Evolutionary conservation across 2,888 invertebrate genomes (phyloP).

Genomic region (Calephelis perditalis): DNA sequence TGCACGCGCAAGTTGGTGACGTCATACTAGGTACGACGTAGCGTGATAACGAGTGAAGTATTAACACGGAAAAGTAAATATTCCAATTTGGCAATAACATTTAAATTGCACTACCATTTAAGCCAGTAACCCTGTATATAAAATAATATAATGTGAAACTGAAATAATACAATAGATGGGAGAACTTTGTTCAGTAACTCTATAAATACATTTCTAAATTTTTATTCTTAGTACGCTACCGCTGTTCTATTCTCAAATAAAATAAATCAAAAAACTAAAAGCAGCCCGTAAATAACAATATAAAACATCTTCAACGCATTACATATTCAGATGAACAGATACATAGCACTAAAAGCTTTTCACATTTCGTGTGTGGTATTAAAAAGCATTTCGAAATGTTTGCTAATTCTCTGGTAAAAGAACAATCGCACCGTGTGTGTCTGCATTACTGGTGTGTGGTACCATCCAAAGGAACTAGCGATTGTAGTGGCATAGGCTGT

Average conservation of each 20-base stretch:
- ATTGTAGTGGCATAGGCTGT: neutral
- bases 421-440: conserved; percentile 61
- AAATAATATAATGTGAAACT: too few species aligned
- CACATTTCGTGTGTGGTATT: conserved; percentile 53
- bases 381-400: conserved; percentile 68
- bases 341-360: conserved; percentile 32
- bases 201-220: neutral
- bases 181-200: neutral
- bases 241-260: neutral
- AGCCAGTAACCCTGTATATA: too few species aligned
- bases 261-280: neutral
- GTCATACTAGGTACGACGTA: too few species aligned
- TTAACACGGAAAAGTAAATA: too few species aligned
- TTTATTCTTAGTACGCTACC: too few species aligned
- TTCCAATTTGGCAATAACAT: too few species aligned
- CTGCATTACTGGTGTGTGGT: conserved; percentile 52
- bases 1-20: too few species aligned
- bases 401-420: conserved; percentile 68
- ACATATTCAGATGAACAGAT: neutral
- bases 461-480: conserved; percentile 23
- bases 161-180: conserved; percentile 6
- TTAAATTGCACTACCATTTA: too few species aligned
- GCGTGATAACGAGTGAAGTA: too few species aligned
- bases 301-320: neutral
- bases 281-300: neutral